A percentile compares a stretch with the other conserved stretches of the same genome.
Evolutionary conservation across 1,140 invertebrate genomes (phyloP).

Genomic region (Drosophila sp.): DNA sequence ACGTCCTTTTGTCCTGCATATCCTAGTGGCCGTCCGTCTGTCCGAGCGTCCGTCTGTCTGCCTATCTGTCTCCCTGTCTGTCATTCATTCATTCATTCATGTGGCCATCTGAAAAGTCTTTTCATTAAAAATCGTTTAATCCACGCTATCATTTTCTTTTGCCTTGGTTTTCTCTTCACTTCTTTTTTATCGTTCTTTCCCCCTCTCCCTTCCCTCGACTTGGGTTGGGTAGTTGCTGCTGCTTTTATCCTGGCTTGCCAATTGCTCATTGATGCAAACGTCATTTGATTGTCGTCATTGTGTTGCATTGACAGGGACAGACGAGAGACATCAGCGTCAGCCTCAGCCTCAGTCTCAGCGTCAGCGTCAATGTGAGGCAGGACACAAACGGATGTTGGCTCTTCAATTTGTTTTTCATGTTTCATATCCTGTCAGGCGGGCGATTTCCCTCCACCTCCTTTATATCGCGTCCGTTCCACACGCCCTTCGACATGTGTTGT

Average conservation of each 20-base stretch:
- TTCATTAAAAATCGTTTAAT: slow-evolving; percentile 83
- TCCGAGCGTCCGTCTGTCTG: slow-evolving; percentile 27
- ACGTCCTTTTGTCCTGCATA: slow-evolving; percentile 9
- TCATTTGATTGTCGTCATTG: slow-evolving; percentile 82
- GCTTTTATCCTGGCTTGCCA: slow-evolving; percentile 58
- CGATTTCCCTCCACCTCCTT: not conserved
- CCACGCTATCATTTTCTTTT: slow-evolving; percentile 73
- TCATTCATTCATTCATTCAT: slow-evolving; percentile 41
- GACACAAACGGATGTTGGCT: slow-evolving; percentile 61
- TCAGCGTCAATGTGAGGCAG: slow-evolving; percentile 6
- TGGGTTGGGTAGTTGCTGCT: slow-evolving; percentile 15
- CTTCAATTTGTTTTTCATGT: slow-evolving; percentile 78
- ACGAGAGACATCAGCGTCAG: slow-evolving; percentile 30
- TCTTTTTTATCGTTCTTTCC: slow-evolving; percentile 7
- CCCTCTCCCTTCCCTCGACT: not conserved
- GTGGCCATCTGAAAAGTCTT: slow-evolving; percentile 72
- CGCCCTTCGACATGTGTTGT: slow-evolving; percentile 55
- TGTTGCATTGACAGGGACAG: slow-evolving; percentile 68
- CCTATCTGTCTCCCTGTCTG: slow-evolving; percentile 43
- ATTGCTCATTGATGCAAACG: slow-evolving; percentile 81
- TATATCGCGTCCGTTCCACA: not conserved
- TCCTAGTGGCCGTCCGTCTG: slow-evolving; percentile 36
- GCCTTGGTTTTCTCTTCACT: slow-evolving; percentile 26
- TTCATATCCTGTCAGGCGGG: slow-evolving; percentile 58
- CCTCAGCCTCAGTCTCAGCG: slow-evolving; percentile 20